Evolutionary conservation across 2,797 vertebrate species (phyloP), one percentile per base, ranked within the genome.

Genomic region (Enteromius paludinosus): DNA sequence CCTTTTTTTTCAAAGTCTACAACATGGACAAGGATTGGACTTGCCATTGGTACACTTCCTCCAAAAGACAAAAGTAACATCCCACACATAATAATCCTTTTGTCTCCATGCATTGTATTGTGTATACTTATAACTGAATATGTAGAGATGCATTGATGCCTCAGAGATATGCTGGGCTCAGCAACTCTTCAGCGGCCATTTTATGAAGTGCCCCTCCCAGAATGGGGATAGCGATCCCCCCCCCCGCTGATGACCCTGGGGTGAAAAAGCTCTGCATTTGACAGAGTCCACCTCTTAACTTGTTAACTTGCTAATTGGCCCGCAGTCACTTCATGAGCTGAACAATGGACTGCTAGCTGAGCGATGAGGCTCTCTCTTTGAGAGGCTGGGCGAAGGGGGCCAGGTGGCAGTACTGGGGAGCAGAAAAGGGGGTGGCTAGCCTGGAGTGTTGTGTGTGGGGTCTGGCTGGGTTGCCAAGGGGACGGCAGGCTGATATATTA

Each of bases 251-350:
- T 84, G 93, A 95, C 95, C 94, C 91, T 88, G 1, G 85, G 93
- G 93, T 95, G 94, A 94, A 94, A 93, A 92, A 95, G 92, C 94
- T 91, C 91, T 92, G 90, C 92, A 88, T 95, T 95, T 95, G 94
- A 95, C 95, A 95, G 94, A 96, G 93, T 95, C 94, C 93, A 94
- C 94, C 94, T 96, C 94, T 95, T 94, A 95, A 96, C 94, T 96
- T 95, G 95, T 96, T 95, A 95, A 96, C 95, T 95, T 96, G 94
- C 94, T 95, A 95, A 96, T 96, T 95, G 95, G 94, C 92, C 91
- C 90, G 90, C 94, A 94, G 94, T 95, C 89, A 90, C 89, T 91
- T 90, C 89, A 91, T 88, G 88, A 89, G 88, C 79, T 81, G 87
- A 87, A 90, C 89, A 91, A 91, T 90, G 79, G 89, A 87, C 89